These are phyloP conservation scores for Blera fallax DNA, from an alignment of 2,888 invertebrate genomes.

Conservation along the genomic window DNA sequence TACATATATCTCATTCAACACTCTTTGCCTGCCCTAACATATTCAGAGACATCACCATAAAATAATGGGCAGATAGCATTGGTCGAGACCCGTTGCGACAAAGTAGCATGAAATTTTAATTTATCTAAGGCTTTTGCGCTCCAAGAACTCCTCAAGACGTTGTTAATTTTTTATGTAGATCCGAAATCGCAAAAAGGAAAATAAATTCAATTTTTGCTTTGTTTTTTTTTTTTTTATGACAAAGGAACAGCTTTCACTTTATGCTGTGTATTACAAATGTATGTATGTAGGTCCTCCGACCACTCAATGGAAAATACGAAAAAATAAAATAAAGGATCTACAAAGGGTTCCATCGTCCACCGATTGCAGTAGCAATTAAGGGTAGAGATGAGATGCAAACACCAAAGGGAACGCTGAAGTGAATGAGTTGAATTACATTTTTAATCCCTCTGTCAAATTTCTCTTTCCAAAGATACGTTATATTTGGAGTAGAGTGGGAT, in stretches of 20 bases:
- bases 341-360: background rate
- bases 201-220: conserved; percentile 21
- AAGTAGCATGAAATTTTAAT: conserved; percentile 22
- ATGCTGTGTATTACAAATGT: background rate
- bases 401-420: background rate
- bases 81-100: background rate
- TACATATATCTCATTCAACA: too few relatives aligned
- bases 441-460: conserved; percentile 45
- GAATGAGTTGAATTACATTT: conserved; percentile 32
- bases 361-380: background rate
- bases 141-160: conserved; percentile 6
- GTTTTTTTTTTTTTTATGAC: background rate
- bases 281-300: background rate
- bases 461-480: conserved; percentile 2
- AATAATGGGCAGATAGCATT: background rate
- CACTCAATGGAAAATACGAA: background rate
- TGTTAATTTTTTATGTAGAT: conserved; percentile 33
- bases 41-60: background rate
- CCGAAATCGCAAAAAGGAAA: conserved; percentile 4
- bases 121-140: conserved; percentile 31
- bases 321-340: conserved; percentile 6
- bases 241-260: background rate
- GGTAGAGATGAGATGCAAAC: background rate
- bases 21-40: too few relatives aligned
- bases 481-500: background rate